phyloP scores from a whole-genome alignment of 2,113 vertebrate genomes.

The Tragelaphus scriptus region DNA sequence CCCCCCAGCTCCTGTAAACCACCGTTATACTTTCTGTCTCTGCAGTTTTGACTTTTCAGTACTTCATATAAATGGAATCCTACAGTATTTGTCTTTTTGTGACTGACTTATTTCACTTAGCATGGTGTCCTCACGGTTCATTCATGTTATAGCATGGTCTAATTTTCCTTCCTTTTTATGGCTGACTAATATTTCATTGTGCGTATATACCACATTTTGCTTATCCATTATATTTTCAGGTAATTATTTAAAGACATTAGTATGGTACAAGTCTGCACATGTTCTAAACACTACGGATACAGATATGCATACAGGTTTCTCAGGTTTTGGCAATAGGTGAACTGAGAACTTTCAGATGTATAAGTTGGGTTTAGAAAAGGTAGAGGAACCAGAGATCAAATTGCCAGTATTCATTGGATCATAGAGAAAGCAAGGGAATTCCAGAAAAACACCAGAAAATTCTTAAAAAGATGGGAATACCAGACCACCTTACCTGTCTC shows the following conservation, averaged over 20 bases:
- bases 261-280: background rate
- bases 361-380: background rate
- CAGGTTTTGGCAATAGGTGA: background rate
- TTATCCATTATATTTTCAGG: background rate
- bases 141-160: background rate
- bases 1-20: background rate
- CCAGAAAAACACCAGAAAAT: background rate
- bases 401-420: background rate
- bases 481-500: background rate
- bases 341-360: background rate
- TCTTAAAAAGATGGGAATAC: background rate
- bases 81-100: background rate
- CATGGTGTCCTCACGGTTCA: background rate
- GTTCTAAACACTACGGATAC: background rate
- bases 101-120: background rate
- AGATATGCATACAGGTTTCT: background rate
- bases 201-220: background rate
- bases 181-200: background rate
- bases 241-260: background rate
- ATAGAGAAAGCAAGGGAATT: background rate
- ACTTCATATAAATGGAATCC: background rate
- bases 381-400: background rate
- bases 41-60: background rate
- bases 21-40: background rate
- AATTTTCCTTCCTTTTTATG: background rate